Conservation (phyloP, 2,888 invertebrate genomes). For the Drosophila longiperda region DNA sequence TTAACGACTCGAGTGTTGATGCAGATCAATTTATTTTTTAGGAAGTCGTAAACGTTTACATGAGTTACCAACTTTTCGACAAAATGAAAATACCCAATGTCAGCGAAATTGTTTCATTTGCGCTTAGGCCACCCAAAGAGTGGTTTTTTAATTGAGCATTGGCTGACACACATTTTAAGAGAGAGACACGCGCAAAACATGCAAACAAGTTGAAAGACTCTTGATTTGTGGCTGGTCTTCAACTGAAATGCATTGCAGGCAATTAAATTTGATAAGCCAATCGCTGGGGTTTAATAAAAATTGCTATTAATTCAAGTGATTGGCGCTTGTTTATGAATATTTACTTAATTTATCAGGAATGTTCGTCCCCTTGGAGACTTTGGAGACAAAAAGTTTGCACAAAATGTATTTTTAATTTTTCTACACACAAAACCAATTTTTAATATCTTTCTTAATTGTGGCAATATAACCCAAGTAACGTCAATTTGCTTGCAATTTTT, state of each 20-base stretch:
- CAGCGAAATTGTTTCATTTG: slow-evolving; percentile 5
- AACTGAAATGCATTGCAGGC: slow-evolving; percentile 49
- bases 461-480: neutral
- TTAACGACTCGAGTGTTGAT: neutral
- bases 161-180: slow-evolving; percentile 26
- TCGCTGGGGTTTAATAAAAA: slow-evolving; percentile 23
- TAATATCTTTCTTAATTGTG: neutral
- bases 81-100: neutral
- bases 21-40: neutral
- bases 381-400: neutral
- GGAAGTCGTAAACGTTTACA: neutral
- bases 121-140: slow-evolving; percentile 47
- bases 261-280: slow-evolving; percentile 50
- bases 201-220: slow-evolving; percentile 1
- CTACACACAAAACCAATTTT: neutral
- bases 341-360: slow-evolving; percentile 34
- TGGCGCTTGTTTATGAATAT: slow-evolving; percentile 45
- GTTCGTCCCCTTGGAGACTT: neutral
- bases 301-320: slow-evolving; percentile 51
- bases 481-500: neutral
- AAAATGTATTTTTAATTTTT: neutral
- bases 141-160: slow-evolving; percentile 42
- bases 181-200: slow-evolving; percentile 11
- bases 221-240: slow-evolving; percentile 10
- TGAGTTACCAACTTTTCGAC: neutral